Evolutionary conservation across 2,113 vertebrate species (phyloP).

Genomic region (Campylomormyrus tamandua): DNA sequence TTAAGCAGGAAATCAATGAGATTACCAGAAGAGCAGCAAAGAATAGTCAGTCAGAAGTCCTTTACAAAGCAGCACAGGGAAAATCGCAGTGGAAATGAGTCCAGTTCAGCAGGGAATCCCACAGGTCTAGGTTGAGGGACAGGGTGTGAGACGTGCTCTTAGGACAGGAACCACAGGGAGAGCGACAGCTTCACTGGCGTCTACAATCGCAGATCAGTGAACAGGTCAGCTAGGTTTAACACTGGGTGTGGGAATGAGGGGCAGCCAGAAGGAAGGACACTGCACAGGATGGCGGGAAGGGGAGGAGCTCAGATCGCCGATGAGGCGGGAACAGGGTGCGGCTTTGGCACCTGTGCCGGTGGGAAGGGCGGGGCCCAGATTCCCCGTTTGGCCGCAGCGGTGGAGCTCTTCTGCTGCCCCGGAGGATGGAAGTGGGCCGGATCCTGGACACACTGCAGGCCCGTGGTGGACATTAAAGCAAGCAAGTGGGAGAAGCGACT

Average conservation of each 20-base stretch:
- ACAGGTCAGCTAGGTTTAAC: neutral
- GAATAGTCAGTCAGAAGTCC: neutral
- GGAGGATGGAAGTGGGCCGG: slow-evolving; percentile 45
- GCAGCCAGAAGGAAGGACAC: neutral
- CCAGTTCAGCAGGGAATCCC: neutral
- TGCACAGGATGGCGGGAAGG: neutral
- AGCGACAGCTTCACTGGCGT: neutral
- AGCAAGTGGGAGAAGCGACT: neutral
- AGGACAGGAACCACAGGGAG: neutral
- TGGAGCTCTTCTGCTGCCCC: slow-evolving; percentile 35
- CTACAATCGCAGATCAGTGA: neutral
- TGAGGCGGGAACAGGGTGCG: neutral
- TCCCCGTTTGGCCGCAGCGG: slow-evolving; percentile 36
- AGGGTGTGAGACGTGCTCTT: neutral
- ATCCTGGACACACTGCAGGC: slow-evolving; percentile 33
- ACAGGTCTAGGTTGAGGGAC: neutral
- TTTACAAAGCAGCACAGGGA: neutral
- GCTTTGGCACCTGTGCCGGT: slow-evolving; percentile 28
- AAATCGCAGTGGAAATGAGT: neutral
- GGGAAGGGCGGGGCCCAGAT: slow-evolving; percentile 22
- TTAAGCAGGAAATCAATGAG: neutral
- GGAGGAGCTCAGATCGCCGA: neutral
- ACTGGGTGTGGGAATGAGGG: neutral
- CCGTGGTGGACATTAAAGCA: slow-evolving; percentile 1
- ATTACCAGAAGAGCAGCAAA: neutral